Evolutionary conservation across 2,888 invertebrate genomes (phyloP).

Genomic region (Drosophila anomalata): DNA sequence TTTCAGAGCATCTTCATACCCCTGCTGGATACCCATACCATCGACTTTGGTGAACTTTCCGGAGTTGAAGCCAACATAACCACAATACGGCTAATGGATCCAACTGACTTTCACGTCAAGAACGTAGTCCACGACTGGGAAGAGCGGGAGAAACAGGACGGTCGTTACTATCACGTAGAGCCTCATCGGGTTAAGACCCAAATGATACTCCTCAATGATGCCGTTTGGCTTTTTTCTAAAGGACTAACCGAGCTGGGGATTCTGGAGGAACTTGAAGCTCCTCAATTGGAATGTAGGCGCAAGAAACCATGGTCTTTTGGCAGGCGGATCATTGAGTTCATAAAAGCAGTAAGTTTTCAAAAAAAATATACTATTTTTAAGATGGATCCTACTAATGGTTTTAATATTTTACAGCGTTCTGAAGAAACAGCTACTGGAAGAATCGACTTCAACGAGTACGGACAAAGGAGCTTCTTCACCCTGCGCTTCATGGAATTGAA

Average conservation of each 20-base stretch:
- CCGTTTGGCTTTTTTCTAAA: conserved; percentile 87
- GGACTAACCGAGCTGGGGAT: conserved; percentile 84
- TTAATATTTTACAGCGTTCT: conserved; percentile 65
- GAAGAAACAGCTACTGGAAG: conserved; percentile 82
- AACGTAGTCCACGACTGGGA: conserved; percentile 83
- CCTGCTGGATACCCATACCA: conserved; percentile 83
- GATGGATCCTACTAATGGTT: background rate
- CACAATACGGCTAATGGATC: conserved; percentile 82
- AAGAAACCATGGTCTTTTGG: conserved; percentile 86
- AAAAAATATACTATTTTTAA: background rate
- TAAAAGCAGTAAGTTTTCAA: conserved; percentile 86
- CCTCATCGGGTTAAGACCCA: conserved; percentile 85
- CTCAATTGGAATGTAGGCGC: conserved; percentile 82
- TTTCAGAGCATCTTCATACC: conserved; percentile 86
- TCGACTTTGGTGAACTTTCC: conserved; percentile 84
- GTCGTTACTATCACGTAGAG: conserved; percentile 72
- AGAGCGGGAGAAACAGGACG: conserved; percentile 79
- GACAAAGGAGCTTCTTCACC: conserved; percentile 88
- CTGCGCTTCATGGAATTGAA: conserved; percentile 89
- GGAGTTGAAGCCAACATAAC: conserved; percentile 83
- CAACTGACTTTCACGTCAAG: conserved; percentile 81
- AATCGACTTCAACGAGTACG: conserved; percentile 84
- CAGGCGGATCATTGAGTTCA: conserved; percentile 87
- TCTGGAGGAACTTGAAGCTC: conserved; percentile 73
- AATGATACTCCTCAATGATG: conserved; percentile 89